A percentile compares a stretch with the other conserved stretches of the same genome.
These are phyloP conservation scores for Mythimna loreyi DNA, from an alignment of 2,888 invertebrate species.

Conservation along the genomic window DNA sequence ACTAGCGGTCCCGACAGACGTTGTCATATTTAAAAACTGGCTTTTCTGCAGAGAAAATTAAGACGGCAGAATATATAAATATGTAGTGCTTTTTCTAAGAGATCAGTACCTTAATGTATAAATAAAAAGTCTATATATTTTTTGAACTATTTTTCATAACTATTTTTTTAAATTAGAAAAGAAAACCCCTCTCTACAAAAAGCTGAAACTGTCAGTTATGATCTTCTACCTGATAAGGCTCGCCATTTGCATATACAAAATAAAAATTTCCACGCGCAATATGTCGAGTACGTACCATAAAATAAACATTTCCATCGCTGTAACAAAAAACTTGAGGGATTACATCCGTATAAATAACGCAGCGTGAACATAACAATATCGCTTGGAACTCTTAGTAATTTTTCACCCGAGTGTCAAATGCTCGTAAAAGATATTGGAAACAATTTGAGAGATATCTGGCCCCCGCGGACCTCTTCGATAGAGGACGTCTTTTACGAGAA, in stretches of 20 bases:
- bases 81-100: too few relatives aligned
- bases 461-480: constrained; percentile 75
- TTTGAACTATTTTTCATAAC: too few relatives aligned
- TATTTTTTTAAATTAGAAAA: too few relatives aligned
- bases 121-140: too few relatives aligned
- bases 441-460: constrained; percentile 86
- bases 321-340: constrained; percentile 62
- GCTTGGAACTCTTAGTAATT: constrained; percentile 79
- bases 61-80: too few relatives aligned
- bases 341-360: constrained; percentile 71
- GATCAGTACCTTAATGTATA: too few relatives aligned
- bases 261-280: constrained; percentile 13
- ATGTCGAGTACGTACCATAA: constrained; percentile 44
- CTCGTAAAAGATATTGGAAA: constrained; percentile 88
- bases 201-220: too few relatives aligned
- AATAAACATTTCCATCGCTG: constrained; percentile 55
- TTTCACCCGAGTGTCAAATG: constrained; percentile 86
- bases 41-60: too few relatives aligned
- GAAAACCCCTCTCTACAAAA: too few relatives aligned
- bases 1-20: too few relatives aligned
- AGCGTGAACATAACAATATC: constrained; percentile 80
- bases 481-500: constrained; percentile 73
- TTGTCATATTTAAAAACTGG: too few relatives aligned
- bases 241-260: constrained; percentile 4
- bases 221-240: too few relatives aligned